Base-by-base conservation (phyloP, 2,888 invertebrate genomes). In the Hirtodrosophila cameraria region DNA sequence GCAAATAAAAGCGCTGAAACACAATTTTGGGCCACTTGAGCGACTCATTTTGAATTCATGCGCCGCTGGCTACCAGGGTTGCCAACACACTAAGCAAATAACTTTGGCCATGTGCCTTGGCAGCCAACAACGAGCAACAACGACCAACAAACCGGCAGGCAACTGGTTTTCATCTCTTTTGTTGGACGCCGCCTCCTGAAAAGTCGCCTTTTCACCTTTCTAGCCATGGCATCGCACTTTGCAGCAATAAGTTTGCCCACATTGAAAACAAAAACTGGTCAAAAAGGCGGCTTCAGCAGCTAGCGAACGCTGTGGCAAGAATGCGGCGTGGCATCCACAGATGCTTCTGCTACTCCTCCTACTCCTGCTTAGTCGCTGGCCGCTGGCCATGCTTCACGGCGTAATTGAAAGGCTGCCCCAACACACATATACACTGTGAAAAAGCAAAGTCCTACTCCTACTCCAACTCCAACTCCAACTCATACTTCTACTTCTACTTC, bases 11-110 rank as follows among this genome's bases (percentile, higher is more conserved):
- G 79, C 67, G 76, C 65, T 75, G 65, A 82, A 66, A 84, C 64
- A 84, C 81, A 76, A 63, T 79, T 81, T 72, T 42, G 48, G 66
- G 69, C 78, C 79, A 68, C 75, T 82, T 79, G 68, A 72, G 68
- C 61, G 76, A 75, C 86, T 80, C 86, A 80, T 80, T 80, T 80
- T 69, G 84, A 76, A 80, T 80, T 80, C 80, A 80, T 86, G 83
- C 72, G 71, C 74, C 74, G 68, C 62, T 50, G 49, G 71, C 60
- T 52, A 45, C 50, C 67, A 50, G 61, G 53, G 49, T 35, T 46
- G 74, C 43, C 74, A 50, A 62, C 62, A 62, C 62, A 53, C 69
- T 46, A 59, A 60, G 70, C 72, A 80, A 80, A 85, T 85, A 85
- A 82, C 65, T 82, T 79, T 75, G 75, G 62, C 61, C 82, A 75